phyloP scores from a whole-genome alignment of 2,888 invertebrate species.

The Thera obeliscata region DNA sequence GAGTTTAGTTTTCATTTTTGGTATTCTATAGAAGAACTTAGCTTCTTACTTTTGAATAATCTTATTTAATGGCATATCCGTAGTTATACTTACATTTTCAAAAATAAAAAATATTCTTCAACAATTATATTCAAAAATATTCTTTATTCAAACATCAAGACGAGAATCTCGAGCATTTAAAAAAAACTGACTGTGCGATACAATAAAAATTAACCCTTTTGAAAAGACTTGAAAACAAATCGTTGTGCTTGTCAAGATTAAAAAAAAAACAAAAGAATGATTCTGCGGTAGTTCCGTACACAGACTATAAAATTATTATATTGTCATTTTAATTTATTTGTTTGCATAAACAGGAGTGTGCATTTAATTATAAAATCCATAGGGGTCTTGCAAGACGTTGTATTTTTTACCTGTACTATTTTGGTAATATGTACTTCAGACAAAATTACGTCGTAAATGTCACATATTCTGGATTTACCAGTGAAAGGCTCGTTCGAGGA shows the following conservation, averaged over 20 bases:
- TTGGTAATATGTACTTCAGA: no score
- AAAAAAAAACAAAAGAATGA: conserved; percentile 42
- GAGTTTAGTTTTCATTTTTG: not conserved
- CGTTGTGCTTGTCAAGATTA: conserved; percentile 43
- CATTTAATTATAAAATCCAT: conserved; percentile 62
- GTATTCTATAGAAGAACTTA: no score
- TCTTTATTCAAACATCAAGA: not conserved
- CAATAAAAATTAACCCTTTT: conserved; percentile 39
- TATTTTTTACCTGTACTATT: not conserved
- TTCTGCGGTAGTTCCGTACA: conserved; percentile 50
- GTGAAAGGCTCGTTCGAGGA: no score
- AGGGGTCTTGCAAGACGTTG: conserved; percentile 41
- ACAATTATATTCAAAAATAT: no score
- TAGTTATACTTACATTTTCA: no score
- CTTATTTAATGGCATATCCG: no score
- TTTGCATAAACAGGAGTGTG: conserved; percentile 62
- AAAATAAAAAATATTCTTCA: no score
- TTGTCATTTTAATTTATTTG: conserved; percentile 75
- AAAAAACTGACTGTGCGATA: not conserved
- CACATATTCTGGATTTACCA: no score
- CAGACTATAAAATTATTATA: conserved; percentile 62
- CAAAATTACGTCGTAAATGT: no score
- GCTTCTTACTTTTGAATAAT: no score
- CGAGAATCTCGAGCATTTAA: not conserved
- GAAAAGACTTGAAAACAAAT: conserved; percentile 51